A percentile compares a stretch with the other conserved stretches of the same genome.
phyloP scores from a whole-genome alignment of 2,113 vertebrate genomes.

The Chascanopsetta lugubris region DNA sequence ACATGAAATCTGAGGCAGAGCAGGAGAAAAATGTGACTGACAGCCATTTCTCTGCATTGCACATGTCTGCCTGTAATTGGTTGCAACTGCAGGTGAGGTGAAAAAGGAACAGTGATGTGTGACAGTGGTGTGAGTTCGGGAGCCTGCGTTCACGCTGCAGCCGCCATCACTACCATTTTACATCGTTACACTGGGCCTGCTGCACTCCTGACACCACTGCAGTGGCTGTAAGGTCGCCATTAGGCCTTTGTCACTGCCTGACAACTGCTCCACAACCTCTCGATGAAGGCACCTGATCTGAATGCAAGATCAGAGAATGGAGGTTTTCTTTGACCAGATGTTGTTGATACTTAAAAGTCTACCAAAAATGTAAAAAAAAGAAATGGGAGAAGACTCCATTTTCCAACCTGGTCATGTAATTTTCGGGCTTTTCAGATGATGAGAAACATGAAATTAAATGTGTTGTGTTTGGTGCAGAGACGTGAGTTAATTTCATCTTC shows the following conservation, averaged over 20 bases:
- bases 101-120: slow-evolving; percentile 18
- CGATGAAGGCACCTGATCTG: slow-evolving; percentile 19
- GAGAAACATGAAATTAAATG: background rate
- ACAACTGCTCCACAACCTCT: slow-evolving; percentile 32
- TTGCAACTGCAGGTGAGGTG: slow-evolving; percentile 12
- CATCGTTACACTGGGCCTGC: slow-evolving; percentile 19
- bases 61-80: slow-evolving; percentile 23
- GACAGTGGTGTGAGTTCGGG: too few relatives aligned
- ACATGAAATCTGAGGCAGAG: background rate
- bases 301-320: slow-evolving; percentile 33
- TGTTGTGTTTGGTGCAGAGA: background rate
- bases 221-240: slow-evolving; percentile 40
- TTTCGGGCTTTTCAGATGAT: slow-evolving; percentile 5
- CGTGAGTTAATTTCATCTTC: slow-evolving; percentile 31
- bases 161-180: slow-evolving; percentile 27
- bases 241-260: slow-evolving; percentile 38
- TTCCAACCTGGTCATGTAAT: background rate
- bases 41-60: background rate
- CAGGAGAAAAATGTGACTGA: slow-evolving; percentile 6
- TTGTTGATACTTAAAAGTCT: background rate
- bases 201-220: slow-evolving; percentile 25
- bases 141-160: slow-evolving; percentile 13
- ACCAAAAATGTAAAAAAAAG: background rate
- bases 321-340: slow-evolving; percentile 8
- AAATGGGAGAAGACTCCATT: slow-evolving; percentile 15